These are phyloP conservation scores for Buathra laborator DNA, from an alignment of 2,888 invertebrate genomes.

Conservation along the genomic window DNA sequence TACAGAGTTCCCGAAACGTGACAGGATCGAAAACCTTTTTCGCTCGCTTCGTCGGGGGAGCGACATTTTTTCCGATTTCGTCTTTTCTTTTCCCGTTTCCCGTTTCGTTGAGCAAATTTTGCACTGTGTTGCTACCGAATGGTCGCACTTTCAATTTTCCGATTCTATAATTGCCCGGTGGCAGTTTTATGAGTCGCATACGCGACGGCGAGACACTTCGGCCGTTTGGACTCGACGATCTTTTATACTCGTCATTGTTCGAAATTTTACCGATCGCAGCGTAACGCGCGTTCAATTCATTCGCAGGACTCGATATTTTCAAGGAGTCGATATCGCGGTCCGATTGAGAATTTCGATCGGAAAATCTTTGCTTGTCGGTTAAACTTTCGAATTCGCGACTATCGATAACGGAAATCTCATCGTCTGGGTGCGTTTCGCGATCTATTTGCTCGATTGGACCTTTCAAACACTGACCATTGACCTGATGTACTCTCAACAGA, in stretches of 20 bases:
- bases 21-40: conserved; percentile 18
- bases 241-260: not conserved
- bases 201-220: not conserved
- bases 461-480: not conserved
- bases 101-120: not conserved
- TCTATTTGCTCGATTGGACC: not conserved
- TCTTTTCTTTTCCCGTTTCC: conserved; percentile 32
- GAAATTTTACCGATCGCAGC: not conserved
- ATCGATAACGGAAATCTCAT: not conserved
- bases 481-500: conserved; percentile 17
- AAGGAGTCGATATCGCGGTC: no score
- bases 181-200: conserved; percentile 5
- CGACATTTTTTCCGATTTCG: not conserved
- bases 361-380: no score
- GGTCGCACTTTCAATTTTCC: conserved; percentile 25
- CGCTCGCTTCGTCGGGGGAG: not conserved
- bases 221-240: not conserved
- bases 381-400: no score
- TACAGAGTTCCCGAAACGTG: conserved; percentile 14
- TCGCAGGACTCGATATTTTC: no score
- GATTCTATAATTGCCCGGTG: conserved; percentile 24
- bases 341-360: no score
- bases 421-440: not conserved
- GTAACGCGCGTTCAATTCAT: no score
- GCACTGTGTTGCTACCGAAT: not conserved